Evolutionary conservation across 1,140 invertebrate species (phyloP), one percentile per base, ranked within the genome.

Genomic region (Drosophila carrolli): DNA sequence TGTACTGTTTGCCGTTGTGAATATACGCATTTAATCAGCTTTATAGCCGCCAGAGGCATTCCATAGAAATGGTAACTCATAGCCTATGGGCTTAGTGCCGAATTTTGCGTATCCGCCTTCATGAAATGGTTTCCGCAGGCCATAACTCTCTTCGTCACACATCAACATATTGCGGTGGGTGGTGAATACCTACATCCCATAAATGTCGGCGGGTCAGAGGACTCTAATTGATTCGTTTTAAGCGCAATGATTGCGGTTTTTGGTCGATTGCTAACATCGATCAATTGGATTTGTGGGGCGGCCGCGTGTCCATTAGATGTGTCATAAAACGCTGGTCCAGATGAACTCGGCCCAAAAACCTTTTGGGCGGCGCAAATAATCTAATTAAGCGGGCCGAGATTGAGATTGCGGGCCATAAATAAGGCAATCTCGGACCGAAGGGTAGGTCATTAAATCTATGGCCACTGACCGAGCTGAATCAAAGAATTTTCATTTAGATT

Each of bases 361-460:
- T 27, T 35, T 75, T 27, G 65, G 32, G 43, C 43, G 23, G 9
- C 8, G 75, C 50, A 86, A 60, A 86, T 86, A 83, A 86, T 86
- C 75, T 83, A 86, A 86, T 86, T 86, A 86, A 78, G 75, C 56
- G 56, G 44, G 1, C 50, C 23, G 23, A 56, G 48, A 55, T 58
- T 47, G 61, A 59, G 44, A 43, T 50, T 51, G 48, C 40, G 23
- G n/a, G 32, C 55, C 79, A 88, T 86, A 88, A 86, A 86, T 86
- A 66, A 80, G 59, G 67, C 72, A 88, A 86, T 86, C 79, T 83
- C 71, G 67, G 76, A 66, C 75, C 75, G 54, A 75, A 74, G 66
- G 83, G 67, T 67, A 76, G 75, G 75, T 73, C 82, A 86, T 86
- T 86, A 88, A 86, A 81, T 86, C 88, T 88, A 88, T 86, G 71